Evolutionary conservation across 92 coral and sea anemone species (phyloP).

Genomic region (Epizoanthus fatuus): DNA sequence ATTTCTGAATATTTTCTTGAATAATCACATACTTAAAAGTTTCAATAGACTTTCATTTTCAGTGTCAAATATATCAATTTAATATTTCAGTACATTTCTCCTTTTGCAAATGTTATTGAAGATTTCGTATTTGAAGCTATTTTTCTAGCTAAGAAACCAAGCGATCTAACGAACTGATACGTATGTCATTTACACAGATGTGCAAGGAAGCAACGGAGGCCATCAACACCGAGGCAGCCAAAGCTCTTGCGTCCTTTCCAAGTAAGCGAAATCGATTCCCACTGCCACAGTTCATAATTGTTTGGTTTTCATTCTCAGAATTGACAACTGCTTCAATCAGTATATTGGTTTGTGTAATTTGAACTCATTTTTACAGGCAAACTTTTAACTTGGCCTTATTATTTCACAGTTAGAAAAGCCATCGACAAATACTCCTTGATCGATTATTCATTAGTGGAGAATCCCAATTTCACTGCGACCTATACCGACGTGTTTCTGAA

Average conservation of each 20-base stretch:
- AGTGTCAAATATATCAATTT: neutral
- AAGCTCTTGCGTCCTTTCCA: slow-evolving; percentile 90
- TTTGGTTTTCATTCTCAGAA: neutral
- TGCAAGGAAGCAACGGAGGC: slow-evolving; percentile 86
- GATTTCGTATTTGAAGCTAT: neutral
- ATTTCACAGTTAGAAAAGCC: slow-evolving; percentile 72
- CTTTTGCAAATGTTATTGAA: neutral
- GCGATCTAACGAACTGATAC: neutral
- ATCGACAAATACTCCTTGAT: slow-evolving; percentile 85
- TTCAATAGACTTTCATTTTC: too few relatives aligned
- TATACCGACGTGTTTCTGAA: slow-evolving; percentile 82
- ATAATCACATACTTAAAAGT: too few relatives aligned
- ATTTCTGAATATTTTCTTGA: too few relatives aligned
- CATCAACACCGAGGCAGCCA: slow-evolving; percentile 86
- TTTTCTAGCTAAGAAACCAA: too few relatives aligned
- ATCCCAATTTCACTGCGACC: slow-evolving; percentile 75
- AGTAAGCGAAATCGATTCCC: slow-evolving; percentile 46
- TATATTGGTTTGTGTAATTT: neutral
- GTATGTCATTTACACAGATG: slow-evolving; percentile 53
- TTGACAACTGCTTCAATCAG: neutral
- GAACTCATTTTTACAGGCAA: neutral
- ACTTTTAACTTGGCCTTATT: neutral
- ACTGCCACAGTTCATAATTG: neutral
- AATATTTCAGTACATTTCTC: neutral
- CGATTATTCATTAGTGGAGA: slow-evolving; percentile 87